Percentiles rank a stretch among this genome's conserved stretches.
Evolutionary conservation across 2,113 vertebrate genomes (phyloP).

Genomic region (Phaethon lepturus): DNA sequence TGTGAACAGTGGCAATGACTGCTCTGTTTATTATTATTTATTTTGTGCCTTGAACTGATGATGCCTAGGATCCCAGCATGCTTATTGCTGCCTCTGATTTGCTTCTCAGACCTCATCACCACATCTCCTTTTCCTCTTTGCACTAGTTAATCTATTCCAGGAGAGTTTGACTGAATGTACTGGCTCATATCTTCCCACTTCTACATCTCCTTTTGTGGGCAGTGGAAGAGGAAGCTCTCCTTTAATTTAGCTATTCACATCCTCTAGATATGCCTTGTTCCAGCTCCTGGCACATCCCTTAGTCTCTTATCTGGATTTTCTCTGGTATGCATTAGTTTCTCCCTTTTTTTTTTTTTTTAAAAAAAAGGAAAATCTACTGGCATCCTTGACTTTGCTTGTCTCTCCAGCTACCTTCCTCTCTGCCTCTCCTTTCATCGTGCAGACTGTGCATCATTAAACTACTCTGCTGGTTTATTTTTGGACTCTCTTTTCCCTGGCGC

Average conservation of each 20-base stretch:
- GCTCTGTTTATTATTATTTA: background rate
- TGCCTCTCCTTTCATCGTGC: background rate
- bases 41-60: background rate
- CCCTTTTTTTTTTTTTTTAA: too few relatives aligned
- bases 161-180: background rate
- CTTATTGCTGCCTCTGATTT: background rate
- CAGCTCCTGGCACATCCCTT: background rate
- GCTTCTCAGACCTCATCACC: background rate
- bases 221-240: background rate
- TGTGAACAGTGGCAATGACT: background rate
- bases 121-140: background rate
- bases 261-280: background rate
- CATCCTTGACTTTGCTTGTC: background rate
- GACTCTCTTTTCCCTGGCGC: background rate
- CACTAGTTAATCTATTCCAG: background rate
- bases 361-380: background rate
- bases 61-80: background rate
- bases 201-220: background rate
- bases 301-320: background rate
- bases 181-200: background rate
- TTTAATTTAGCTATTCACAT: background rate
- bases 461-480: background rate
- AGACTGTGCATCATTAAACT: background rate
- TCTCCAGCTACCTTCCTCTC: background rate
- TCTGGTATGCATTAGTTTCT: background rate